Base-by-base conservation (phyloP, 2,797 vertebrate species). In the Phoxinus dragarum region DNA sequence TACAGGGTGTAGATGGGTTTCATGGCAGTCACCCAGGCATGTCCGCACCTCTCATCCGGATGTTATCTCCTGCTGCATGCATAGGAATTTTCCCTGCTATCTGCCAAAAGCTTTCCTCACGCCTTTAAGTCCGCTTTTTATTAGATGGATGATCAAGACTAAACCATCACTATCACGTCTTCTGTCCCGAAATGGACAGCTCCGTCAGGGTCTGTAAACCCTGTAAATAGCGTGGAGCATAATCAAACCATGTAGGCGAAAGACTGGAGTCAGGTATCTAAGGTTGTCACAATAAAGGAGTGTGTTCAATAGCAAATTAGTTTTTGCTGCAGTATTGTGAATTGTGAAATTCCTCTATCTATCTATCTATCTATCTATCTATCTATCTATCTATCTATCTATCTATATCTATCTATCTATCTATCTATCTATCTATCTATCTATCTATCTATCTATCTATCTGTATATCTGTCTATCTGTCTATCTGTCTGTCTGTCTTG, bases 1-100 rank as follows among this genome's bases (percentile, higher is more conserved):
- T 79, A 85, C 34, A 27, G 44, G 54, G 77, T 80, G 56, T 80
- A 80, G 76, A 85, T 85, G 77, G 77, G 42, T 38, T 80, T 85
- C 68, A 66, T 85, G 84, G 77, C 68, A 73, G 68, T 80, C 77
- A 52, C 77, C 77, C 77, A 85, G 44, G 52, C 68, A 11, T 85
- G 42, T 74, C 81, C 10, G 5, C 44, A 74, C 69, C 68, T 80
- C 56, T 72, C 34, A 49, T 80, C 54, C 3, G 56, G 69, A 66
- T 66, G 84, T 61, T 56, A 84, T 84, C 66, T 84, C 49, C 66
- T 56, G 49, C 64, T 80, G 77, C 44, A 31, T 80, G 56, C 42
- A 74, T 74, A 66, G 68, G 56, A 64, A 74, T 52, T 31, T 64
- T 64, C 69, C 16, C 2, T 12, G 76, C 66, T 27, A 56, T 80